phyloP scores from a whole-genome alignment of 2,888 invertebrate species.

The Agonopterix subpropinquella region DNA sequence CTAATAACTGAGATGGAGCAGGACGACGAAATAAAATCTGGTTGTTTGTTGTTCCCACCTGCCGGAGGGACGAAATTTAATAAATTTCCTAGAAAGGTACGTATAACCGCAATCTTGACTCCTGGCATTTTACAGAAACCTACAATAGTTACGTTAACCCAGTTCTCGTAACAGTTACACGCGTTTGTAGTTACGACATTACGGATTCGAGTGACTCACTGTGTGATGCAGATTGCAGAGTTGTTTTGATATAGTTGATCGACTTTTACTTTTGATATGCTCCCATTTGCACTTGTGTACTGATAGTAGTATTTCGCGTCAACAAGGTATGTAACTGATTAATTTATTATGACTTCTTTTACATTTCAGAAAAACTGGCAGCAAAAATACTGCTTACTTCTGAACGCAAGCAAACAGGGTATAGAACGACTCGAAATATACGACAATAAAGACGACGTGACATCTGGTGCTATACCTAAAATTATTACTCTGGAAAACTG shows the following conservation, averaged over 20 bases:
- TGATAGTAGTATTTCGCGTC: no score
- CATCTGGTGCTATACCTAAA: conserved; percentile 77
- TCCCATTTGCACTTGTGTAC: not conserved
- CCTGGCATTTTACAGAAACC: not conserved
- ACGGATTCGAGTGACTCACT: conserved; percentile 8
- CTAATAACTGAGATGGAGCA: conserved; percentile 76
- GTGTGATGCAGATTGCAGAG: not conserved
- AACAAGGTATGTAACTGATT: no score
- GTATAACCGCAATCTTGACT: not conserved
- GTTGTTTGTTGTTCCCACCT: conserved; percentile 86
- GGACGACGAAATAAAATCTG: conserved; percentile 84
- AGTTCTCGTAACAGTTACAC: conserved; percentile 2
- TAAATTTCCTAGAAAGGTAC: conserved; percentile 85
- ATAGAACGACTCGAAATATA: conserved; percentile 91
- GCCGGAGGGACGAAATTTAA: conserved; percentile 78
- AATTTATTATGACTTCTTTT: not conserved
- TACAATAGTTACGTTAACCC: not conserved
- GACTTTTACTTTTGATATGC: conserved; percentile 5
- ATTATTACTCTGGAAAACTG: conserved; percentile 92
- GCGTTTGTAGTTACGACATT: conserved; percentile 7
- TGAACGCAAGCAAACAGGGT: conserved; percentile 88
- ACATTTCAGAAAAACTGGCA: conserved; percentile 87
- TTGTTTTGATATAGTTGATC: conserved; percentile 7
- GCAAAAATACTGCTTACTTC: conserved; percentile 85
- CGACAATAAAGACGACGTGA: conserved; percentile 84